phyloP scores from a whole-genome alignment of 2,113 vertebrate species.

The Esox niger region DNA sequence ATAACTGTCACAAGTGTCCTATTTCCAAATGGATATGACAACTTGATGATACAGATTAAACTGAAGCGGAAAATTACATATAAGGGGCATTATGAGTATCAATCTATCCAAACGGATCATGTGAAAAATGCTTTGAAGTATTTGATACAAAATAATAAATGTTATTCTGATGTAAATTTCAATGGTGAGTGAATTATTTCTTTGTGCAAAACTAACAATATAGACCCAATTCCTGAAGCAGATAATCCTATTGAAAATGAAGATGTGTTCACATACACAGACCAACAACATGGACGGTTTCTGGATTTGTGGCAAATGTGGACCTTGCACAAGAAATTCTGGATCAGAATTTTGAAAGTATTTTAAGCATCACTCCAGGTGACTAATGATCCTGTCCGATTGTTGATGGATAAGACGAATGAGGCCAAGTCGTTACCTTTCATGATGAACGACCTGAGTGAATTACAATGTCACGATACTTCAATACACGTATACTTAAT shows the following conservation, averaged over 20 bases:
- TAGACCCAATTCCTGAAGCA: neutral
- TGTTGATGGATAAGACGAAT: conserved; percentile 19
- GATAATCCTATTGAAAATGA: neutral
- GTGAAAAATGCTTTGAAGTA: conserved; percentile 11
- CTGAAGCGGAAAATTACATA: conserved; percentile 21
- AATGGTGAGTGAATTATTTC: conserved; percentile 18
- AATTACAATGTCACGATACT: conserved; percentile 17
- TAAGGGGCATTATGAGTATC: conserved; percentile 24
- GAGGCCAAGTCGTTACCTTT: conserved; percentile 34
- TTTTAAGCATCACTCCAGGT: conserved; percentile 1
- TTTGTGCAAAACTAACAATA: neutral
- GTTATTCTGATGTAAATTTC: conserved; percentile 12
- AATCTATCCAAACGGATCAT: conserved; percentile 1
- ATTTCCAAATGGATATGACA: conserved; percentile 11
- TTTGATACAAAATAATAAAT: conserved; percentile 1
- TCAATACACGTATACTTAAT: conserved; percentile 32
- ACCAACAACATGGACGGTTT: neutral
- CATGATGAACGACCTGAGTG: conserved; percentile 3
- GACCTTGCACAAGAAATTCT: neutral
- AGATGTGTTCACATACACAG: neutral
- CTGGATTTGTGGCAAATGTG: neutral
- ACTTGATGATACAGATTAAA: conserved; percentile 11
- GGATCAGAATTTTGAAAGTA: conserved; percentile 13
- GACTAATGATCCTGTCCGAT: conserved; percentile 18
- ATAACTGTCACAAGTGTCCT: conserved; percentile 10